Conservation (phyloP, 2,113 vertebrate genomes). For the Dascyllus trimaculatus region DNA sequence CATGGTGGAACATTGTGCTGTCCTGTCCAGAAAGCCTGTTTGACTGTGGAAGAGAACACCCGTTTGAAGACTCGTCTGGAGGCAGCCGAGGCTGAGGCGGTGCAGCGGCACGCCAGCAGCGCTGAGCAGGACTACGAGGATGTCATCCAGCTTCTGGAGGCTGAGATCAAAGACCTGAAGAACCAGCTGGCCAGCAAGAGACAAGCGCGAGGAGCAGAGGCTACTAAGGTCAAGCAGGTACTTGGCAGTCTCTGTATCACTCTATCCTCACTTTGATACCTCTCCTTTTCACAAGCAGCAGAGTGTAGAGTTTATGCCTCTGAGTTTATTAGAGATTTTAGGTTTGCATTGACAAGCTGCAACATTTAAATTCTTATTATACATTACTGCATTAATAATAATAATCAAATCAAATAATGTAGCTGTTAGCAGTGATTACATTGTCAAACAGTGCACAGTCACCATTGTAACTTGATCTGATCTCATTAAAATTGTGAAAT, state of each 20-base stretch:
- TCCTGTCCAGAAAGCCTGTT: slow-evolving; percentile 84
- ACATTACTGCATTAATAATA: too few relatives aligned
- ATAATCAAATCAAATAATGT: too few relatives aligned
- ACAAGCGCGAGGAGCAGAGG: slow-evolving; percentile 71
- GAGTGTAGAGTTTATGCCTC: too few relatives aligned
- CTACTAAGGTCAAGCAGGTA: slow-evolving; percentile 42
- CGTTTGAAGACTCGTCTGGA: slow-evolving; percentile 88
- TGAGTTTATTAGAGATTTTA: too few relatives aligned
- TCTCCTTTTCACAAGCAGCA: too few relatives aligned
- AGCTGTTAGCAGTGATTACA: too few relatives aligned
- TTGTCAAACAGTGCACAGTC: too few relatives aligned
- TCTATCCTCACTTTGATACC: background rate
- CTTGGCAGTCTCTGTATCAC: background rate
- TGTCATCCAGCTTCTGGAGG: slow-evolving; percentile 91
- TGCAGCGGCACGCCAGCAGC: slow-evolving; percentile 82
- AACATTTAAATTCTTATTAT: too few relatives aligned
- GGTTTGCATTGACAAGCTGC: too few relatives aligned
- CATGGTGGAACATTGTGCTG: too few relatives aligned
- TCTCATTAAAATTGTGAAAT: too few relatives aligned
- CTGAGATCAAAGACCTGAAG: slow-evolving; percentile 92
- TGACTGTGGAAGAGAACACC: slow-evolving; percentile 88
- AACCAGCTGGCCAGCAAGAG: slow-evolving; percentile 85
- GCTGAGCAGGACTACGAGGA: slow-evolving; percentile 94
- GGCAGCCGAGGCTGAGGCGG: slow-evolving; percentile 80
- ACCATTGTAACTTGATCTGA: too few relatives aligned